Base-by-base conservation (phyloP, 2,888 invertebrate genomes). In the Nemurella pictetii region DNA sequence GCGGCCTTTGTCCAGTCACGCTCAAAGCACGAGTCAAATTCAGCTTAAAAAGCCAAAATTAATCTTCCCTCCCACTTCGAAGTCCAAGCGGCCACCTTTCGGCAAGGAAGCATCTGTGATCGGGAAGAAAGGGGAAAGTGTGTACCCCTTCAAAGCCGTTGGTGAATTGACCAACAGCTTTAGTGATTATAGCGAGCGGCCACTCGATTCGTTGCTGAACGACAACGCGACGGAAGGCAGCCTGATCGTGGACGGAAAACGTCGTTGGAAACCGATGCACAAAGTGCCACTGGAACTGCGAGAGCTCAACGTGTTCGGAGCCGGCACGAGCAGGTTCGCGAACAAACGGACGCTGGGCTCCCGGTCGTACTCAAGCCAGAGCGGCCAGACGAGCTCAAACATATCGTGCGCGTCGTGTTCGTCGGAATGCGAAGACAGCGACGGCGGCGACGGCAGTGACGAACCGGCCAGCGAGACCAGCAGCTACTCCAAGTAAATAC, bases 231-330 rank as follows among this genome's bases (percentile, higher is more conserved):
- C 55, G n/a, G 73, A 84, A 35, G 78, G 72, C 72, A 27, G 80
- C 26, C 80, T 85, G 55, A 82, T 85, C 28, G 84, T 86, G 7
- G 85, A 86, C 55, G 86, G 86, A 25, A 86, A 86, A 84, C 81
- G 86, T n/a, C 84, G 85, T 15, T 86, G 86, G 86, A 86, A 86
- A 84, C 86, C 86, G 75, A 85, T 85, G n/a, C 85, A 86, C 32
- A 85, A 86, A 85, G 85, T 85, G 32, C 85, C 85, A 73, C 84
- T 86, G 36, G 83, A 86, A 82, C 72, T 86, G 29, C 83, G 84
- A 20, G 86, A 86, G 27, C 81, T 86, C n/a, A 86, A 86, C 85
- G 85, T 85, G 15, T 86, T 86, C 80, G 86, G 86, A n/a, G 86
- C 85, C 5, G 85, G 86, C 20, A 85, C 86, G 29, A 84, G 85